phyloP scores from a whole-genome alignment of 2,797 vertebrate genomes.

The Siniperca scherzeri region DNA sequence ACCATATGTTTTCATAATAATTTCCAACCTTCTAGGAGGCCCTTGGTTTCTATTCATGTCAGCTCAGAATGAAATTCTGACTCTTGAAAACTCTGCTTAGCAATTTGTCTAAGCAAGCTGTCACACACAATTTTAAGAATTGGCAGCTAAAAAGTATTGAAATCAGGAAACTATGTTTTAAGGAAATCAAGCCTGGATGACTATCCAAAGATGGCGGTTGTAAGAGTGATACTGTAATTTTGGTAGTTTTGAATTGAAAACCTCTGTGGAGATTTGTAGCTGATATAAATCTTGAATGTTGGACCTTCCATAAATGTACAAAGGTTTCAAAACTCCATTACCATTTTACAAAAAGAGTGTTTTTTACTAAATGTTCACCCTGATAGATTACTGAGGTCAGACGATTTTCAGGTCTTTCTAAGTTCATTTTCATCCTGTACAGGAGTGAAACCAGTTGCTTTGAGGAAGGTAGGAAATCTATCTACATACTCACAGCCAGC shows the following conservation, averaged over 20 bases:
- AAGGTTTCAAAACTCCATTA: not conserved
- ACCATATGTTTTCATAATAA: not conserved
- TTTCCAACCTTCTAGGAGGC: not conserved
- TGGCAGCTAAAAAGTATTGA: not conserved
- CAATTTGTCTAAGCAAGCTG: not conserved
- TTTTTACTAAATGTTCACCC: slow-evolving; percentile 3
- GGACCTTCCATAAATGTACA: not conserved
- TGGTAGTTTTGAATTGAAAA: not conserved
- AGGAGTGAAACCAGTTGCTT: slow-evolving; percentile 7
- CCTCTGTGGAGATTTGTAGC: not conserved
- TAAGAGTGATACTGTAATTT: not conserved
- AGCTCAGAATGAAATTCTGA: not conserved
- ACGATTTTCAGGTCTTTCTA: not conserved
- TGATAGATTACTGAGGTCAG: slow-evolving; percentile 9
- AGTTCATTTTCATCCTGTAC: not conserved
- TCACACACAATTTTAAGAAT: not conserved
- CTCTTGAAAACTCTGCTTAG: not conserved
- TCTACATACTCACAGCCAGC: slow-evolving; percentile 14
- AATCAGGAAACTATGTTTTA: not conserved
- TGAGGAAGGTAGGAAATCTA: slow-evolving; percentile 15
- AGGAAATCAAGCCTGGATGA: not conserved
- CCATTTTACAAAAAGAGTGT: not conserved
- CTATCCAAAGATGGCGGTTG: not conserved
- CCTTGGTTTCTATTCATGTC: not conserved
- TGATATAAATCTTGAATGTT: not conserved